Evolutionary conservation across 2,797 vertebrate genomes (phyloP).

Genomic region (Sebastes miniatus): DNA sequence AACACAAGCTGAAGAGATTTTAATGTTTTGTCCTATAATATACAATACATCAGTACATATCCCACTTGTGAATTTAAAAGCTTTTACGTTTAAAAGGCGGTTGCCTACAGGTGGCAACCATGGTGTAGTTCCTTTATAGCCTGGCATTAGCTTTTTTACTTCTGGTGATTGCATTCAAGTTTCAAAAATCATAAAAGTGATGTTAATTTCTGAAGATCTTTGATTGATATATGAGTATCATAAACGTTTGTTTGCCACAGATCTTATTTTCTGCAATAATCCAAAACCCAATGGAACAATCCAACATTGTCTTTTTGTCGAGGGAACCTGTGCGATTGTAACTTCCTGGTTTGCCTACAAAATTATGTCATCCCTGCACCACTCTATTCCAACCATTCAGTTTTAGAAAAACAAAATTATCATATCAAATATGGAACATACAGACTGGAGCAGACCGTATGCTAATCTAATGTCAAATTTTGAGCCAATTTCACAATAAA

Average conservation of each 20-base stretch:
- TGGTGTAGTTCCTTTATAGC: background rate
- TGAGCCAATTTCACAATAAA: slow-evolving; percentile 15
- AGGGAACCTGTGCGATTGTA: background rate
- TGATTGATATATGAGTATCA: too few relatives aligned
- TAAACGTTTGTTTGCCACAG: background rate
- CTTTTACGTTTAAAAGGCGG: background rate
- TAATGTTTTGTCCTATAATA: background rate
- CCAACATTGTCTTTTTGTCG: too few relatives aligned
- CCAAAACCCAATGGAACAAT: background rate
- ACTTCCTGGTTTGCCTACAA: background rate
- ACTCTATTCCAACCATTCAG: background rate
- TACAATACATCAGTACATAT: background rate
- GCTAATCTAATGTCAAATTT: slow-evolving; percentile 13
- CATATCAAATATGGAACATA: background rate
- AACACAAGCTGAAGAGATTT: background rate
- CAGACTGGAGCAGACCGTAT: background rate
- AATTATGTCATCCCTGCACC: background rate
- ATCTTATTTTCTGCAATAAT: background rate
- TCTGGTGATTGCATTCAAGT: too few relatives aligned
- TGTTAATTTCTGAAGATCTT: background rate
- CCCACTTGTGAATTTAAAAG: background rate
- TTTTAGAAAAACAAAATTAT: slow-evolving; percentile 9
- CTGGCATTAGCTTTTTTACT: background rate
- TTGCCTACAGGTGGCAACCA: background rate
- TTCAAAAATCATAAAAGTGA: background rate